phyloP scores from a whole-genome alignment of 2,797 vertebrate species.

The Chaenodraco wilsoni region DNA sequence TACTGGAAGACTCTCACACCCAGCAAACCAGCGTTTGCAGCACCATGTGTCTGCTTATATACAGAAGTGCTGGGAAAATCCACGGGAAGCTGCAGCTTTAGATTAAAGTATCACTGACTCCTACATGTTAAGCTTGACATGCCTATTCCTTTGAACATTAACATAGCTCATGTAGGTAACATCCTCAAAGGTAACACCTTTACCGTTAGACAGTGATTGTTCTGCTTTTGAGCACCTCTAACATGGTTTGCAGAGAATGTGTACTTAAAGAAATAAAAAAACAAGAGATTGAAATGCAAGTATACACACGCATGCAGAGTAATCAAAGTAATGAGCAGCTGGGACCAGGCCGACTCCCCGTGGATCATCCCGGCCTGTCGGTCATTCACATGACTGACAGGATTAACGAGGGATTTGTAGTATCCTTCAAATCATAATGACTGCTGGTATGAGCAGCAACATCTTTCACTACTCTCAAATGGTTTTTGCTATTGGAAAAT shows the following conservation, averaged over 20 bases:
- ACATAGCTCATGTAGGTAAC: slow-evolving; percentile 13
- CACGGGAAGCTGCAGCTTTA: slow-evolving; percentile 54
- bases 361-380: slow-evolving; percentile 57
- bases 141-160: slow-evolving; percentile 56
- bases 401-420: slow-evolving; percentile 67
- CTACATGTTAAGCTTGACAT: slow-evolving; percentile 60
- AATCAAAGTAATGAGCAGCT: slow-evolving; percentile 64
- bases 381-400: slow-evolving; percentile 61
- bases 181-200: slow-evolving; percentile 11
- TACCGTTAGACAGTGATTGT: slow-evolving; percentile 14
- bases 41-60: slow-evolving; percentile 39
- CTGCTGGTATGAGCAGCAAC: slow-evolving; percentile 48
- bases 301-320: slow-evolving; percentile 26
- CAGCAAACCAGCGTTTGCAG: slow-evolving; percentile 23
- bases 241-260: slow-evolving; percentile 18
- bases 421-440: slow-evolving; percentile 49
- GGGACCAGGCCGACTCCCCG: slow-evolving; percentile 40
- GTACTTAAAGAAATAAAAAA: not conserved
- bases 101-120: slow-evolving; percentile 63
- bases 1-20: slow-evolving; percentile 19
- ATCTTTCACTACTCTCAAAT: slow-evolving; percentile 39
- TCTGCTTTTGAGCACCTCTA: slow-evolving; percentile 6
- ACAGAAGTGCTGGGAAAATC: slow-evolving; percentile 35
- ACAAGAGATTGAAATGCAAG: slow-evolving; percentile 17
- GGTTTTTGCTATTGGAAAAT: not conserved